These are phyloP conservation scores for Gephyroberyx darwinii DNA, from an alignment of 2,797 vertebrate species.

Conservation along the genomic window DNA sequence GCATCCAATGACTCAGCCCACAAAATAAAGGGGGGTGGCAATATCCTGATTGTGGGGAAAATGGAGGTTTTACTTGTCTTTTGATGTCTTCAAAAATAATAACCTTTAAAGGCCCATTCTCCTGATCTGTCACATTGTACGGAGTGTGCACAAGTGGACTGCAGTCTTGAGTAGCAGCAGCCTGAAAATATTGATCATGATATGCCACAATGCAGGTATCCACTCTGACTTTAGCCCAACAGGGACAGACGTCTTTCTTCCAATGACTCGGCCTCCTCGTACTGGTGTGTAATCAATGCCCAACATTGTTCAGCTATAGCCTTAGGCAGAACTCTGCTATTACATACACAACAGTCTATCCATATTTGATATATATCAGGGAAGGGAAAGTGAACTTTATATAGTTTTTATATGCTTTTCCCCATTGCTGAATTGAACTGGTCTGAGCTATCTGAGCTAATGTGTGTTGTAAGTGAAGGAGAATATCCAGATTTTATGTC, in stretches of 20 bases:
- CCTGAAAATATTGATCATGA: too few relatives aligned
- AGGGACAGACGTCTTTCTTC: constrained; percentile 38
- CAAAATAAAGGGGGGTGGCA: background rate
- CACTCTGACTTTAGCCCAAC: constrained; percentile 6
- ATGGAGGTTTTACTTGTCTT: background rate
- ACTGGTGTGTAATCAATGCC: constrained; percentile 19
- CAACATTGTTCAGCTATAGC: constrained; percentile 8
- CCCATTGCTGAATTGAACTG: background rate
- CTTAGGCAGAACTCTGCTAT: background rate
- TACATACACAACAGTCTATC: background rate
- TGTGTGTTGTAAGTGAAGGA: background rate
- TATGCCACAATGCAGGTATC: constrained; percentile 14
- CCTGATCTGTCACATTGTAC: constrained; percentile 3
- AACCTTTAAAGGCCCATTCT: constrained; percentile 1
- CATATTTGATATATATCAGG: background rate
- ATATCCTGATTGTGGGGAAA: background rate
- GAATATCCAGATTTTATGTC: background rate
- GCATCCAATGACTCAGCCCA: background rate
- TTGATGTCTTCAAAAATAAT: constrained; percentile 21
- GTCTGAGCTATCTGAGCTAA: background rate
- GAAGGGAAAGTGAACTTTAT: background rate
- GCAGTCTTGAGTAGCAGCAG: constrained; percentile 13
- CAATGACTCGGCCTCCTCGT: constrained; percentile 10
- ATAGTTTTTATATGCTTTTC: background rate
- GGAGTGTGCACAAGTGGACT: constrained; percentile 18